Percentiles rank a stretch among this genome's conserved stretches.
Evolutionary conservation across 2,888 invertebrate species (phyloP).

Genomic region (Drosophila stalkeri): DNA sequence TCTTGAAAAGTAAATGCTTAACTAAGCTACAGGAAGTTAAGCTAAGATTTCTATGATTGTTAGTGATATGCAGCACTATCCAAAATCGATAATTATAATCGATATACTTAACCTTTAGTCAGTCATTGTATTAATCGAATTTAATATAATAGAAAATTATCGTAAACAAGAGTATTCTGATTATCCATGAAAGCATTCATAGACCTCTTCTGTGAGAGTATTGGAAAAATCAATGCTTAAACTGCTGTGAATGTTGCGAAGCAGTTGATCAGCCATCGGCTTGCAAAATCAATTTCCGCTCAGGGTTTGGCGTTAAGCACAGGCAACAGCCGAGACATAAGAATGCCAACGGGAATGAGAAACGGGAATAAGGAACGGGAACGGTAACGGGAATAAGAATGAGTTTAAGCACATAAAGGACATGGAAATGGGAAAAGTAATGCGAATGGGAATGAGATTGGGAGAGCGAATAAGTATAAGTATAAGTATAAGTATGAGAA

Average conservation of each 20-base stretch:
- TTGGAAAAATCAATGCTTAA: conserved; percentile 15
- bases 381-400: background rate
- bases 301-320: conserved; percentile 46
- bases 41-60: background rate
- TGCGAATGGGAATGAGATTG: conserved; percentile 8
- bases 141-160: background rate
- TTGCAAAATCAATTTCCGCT: conserved; percentile 75
- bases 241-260: conserved; percentile 32
- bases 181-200: background rate
- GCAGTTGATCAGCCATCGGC: conserved; percentile 64
- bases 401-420: conserved; percentile 6
- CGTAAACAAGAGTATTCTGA: background rate
- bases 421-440: conserved; percentile 16
- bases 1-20: no score
- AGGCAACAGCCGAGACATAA: conserved; percentile 8
- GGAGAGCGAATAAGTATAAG: background rate
- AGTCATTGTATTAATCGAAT: background rate
- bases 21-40: background rate
- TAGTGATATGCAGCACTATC: background rate
- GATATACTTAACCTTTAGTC: no score
- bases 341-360: background rate
- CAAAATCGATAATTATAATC: background rate
- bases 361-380: background rate
- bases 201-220: conserved; percentile 8
- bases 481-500: background rate